These are phyloP conservation scores for Nysson spinosus DNA, from an alignment of 2,888 invertebrate species.

Conservation along the genomic window DNA sequence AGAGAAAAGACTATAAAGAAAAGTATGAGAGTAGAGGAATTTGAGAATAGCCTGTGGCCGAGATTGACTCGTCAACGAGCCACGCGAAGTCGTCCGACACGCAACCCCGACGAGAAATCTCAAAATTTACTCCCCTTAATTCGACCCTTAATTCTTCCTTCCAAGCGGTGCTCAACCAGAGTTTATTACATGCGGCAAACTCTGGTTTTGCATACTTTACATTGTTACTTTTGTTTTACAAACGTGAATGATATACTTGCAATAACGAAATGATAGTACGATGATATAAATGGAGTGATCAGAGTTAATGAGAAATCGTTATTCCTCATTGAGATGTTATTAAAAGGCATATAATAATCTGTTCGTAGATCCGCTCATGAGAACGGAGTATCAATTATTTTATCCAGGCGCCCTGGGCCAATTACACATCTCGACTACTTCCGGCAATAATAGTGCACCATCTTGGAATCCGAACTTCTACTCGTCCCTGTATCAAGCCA, in stretches of 20 bases:
- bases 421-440: conserved; percentile 70
- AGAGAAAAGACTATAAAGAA: background rate
- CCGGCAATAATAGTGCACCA: conserved; percentile 62
- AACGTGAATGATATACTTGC: no score
- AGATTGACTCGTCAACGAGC: conserved; percentile 67
- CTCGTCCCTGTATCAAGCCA: conserved; percentile 74
- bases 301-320: no score
- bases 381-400: conserved; percentile 75
- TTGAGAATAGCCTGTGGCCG: conserved; percentile 46
- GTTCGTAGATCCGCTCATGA: conserved; percentile 73
- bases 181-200: no score
- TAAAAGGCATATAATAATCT: no score
- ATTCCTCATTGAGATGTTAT: no score
- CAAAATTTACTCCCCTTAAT: conserved; percentile 53
- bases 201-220: no score
- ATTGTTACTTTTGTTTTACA: no score
- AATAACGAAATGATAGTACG: no score
- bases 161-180: no score
- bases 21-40: conserved; percentile 37
- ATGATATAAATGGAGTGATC: conserved; percentile 1
- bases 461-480: conserved; percentile 75
- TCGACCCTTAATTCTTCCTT: conserved; percentile 37
- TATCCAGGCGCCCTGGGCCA: conserved; percentile 75
- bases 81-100: conserved; percentile 41
- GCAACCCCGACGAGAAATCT: conserved; percentile 47